Percentiles rank a stretch among this genome's conserved stretches.
These are phyloP conservation scores for Cephus pulcher DNA, from an alignment of 2,888 invertebrate species.

Conservation along the genomic window DNA sequence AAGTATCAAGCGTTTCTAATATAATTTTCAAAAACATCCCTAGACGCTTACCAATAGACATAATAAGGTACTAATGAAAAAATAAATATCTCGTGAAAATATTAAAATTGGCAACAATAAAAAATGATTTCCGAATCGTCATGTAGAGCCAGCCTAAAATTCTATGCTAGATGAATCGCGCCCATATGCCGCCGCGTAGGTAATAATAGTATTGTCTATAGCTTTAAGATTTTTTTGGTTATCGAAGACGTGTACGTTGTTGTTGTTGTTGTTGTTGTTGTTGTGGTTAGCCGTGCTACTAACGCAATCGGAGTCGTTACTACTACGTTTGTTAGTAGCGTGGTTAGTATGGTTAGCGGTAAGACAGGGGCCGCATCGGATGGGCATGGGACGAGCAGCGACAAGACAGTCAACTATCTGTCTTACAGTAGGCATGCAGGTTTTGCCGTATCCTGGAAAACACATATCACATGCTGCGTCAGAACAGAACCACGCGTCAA, in stretches of 20 bases:
- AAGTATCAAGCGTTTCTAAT: too few species aligned
- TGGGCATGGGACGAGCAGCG: conserved; percentile 62
- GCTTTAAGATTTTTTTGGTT: conserved; percentile 37
- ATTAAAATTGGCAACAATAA: too few species aligned
- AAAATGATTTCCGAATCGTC: background rate
- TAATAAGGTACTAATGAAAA: too few species aligned
- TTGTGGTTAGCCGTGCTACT: conserved; percentile 43
- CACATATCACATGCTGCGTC: conserved; percentile 64
- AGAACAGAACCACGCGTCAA: conserved; percentile 48
- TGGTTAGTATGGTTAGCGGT: conserved; percentile 59
- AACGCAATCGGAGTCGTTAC: conserved; percentile 43
- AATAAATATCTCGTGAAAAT: too few species aligned
- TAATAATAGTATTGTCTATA: conserved; percentile 25
- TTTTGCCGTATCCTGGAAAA: conserved; percentile 68
- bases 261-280: conserved; percentile 10
- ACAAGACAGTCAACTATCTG: conserved; percentile 64
- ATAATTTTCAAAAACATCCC: too few species aligned
- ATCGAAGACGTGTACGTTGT: conserved; percentile 41
- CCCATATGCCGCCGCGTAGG: conserved; percentile 32
- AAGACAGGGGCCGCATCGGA: conserved; percentile 61
- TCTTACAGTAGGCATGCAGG: conserved; percentile 74
- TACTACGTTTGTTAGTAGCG: conserved; percentile 52
- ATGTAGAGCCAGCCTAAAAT: conserved; percentile 6
- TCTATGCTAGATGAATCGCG: conserved; percentile 13
- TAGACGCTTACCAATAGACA: too few species aligned